Conservation (phyloP, 2,113 vertebrate species). For the Brevimyrus niger region DNA sequence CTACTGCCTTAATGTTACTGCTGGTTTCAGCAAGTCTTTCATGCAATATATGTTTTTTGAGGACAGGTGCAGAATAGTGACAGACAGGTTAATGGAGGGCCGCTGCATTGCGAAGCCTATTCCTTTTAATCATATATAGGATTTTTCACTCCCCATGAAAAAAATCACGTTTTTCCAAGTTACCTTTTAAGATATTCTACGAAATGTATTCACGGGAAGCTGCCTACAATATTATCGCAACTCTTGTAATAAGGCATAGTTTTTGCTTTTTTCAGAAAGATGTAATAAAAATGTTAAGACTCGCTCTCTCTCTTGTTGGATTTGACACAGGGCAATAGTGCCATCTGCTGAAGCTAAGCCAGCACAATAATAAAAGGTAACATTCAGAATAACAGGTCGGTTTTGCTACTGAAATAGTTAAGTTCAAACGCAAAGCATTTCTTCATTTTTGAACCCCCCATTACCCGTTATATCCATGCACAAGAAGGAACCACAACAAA, state of each 20-base stretch:
- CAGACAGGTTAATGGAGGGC: background rate
- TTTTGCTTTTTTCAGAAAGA: background rate
- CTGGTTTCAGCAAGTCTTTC: background rate
- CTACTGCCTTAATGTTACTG: background rate
- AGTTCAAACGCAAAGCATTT: background rate
- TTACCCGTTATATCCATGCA: background rate
- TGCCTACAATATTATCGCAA: background rate
- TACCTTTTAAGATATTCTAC: background rate
- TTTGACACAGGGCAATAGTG: constrained; percentile 10
- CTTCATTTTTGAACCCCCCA: background rate
- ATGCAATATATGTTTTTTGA: background rate
- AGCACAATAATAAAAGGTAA: background rate
- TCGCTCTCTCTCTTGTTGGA: background rate
- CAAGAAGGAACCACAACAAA: constrained; percentile 11
- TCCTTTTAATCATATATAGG: background rate
- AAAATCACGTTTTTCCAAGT: background rate
- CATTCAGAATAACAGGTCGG: background rate
- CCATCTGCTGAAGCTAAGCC: constrained; percentile 5
- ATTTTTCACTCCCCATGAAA: background rate
- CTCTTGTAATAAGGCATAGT: background rate
- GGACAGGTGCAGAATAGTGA: background rate
- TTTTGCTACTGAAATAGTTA: background rate
- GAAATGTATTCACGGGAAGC: background rate
- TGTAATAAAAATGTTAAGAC: background rate
- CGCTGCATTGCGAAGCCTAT: background rate